Base-by-base conservation (phyloP, 2,113 vertebrate genomes). In the Semnopithecus entellus region DNA sequence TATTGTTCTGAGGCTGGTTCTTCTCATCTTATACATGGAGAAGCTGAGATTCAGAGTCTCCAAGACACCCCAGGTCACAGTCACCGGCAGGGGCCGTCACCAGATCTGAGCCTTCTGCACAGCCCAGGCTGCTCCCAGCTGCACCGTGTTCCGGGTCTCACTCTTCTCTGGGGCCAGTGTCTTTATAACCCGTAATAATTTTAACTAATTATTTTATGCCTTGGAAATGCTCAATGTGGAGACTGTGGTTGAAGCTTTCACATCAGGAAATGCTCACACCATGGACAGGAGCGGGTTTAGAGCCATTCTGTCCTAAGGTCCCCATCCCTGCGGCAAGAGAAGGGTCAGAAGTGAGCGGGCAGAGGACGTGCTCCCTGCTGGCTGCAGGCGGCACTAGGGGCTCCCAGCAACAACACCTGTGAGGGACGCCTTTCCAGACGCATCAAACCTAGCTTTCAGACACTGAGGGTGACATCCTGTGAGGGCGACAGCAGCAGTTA, bases 241-340 rank as follows among this genome's bases (percentile, higher is more conserved):
- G 59, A 45, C 11, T 8, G n/a, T 0, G 4, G 22, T 35, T 66
- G 30, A 32, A 70, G 59, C 8, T 50, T 90, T 73, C 32, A 16
- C 55, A 70, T n/a, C 7, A 61, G 9, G 16, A 38, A 72, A 13
- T 14, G 55, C 3, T n/a, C 52, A 55, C 0, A 6, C 27, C 17
- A 4, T 27, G 35, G 23, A 11, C 8, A 8, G 50, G 38, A 52
- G 22, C 20, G 48, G 14, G 68, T 50, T 50, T 5, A 9, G 70
- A 2, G 2, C n/a, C n/a, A 4, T 27, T 75, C 38, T 18, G 0
- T 18, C 16, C 80, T 43, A 8, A 27, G 3, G 40, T 7, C 20
- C 11, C 61, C 5, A 7, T 9, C 30, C 7, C 2, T 73, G 5
- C 0, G 18, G 43, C 0, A 0, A 45, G 20, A 76, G 38, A 40